phyloP scores from a whole-genome alignment of 2,888 invertebrate species.

The Sphaeridia pumilis region DNA sequence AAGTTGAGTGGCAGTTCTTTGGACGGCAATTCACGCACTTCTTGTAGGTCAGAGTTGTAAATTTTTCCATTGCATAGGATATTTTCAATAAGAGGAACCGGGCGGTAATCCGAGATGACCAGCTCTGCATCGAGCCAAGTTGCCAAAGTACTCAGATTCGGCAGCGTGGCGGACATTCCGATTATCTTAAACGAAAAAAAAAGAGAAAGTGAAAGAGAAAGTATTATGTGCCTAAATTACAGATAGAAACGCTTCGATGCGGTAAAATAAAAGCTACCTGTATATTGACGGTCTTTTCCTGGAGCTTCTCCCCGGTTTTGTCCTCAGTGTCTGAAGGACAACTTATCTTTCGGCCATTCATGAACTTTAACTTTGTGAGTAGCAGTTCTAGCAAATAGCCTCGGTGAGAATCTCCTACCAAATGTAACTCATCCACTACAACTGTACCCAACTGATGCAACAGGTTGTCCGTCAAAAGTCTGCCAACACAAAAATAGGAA shows the following conservation, averaged over 20 bases:
- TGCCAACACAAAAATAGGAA: conserved; percentile 26
- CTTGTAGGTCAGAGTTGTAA: conserved; percentile 33
- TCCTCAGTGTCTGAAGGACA: not conserved
- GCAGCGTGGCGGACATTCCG: conserved; percentile 96
- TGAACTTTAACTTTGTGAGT: conserved; percentile 78
- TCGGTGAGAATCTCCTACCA: conserved; percentile 78
- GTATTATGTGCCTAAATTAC: no score
- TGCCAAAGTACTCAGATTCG: conserved; percentile 69
- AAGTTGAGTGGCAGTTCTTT: conserved; percentile 16
- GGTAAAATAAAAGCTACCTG: no score
- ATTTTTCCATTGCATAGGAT: conserved; percentile 57
- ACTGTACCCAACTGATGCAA: conserved; percentile 63
- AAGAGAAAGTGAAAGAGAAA: no score
- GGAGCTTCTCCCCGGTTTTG: not conserved
- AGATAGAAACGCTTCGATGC: no score
- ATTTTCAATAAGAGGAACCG: conserved; percentile 72
- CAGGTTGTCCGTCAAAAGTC: conserved; percentile 59
- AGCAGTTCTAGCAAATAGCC: conserved; percentile 92
- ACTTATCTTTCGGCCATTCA: conserved; percentile 45
- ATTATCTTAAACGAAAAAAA: conserved; percentile 90
- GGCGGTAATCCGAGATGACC: conserved; percentile 77
- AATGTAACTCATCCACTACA: conserved; percentile 91
- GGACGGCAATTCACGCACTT: conserved; percentile 16
- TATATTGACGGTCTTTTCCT: conserved; percentile 13
- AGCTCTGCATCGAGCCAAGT: conserved; percentile 79